A percentile compares a stretch with the other conserved stretches of the same genome.
phyloP scores from a whole-genome alignment of 2,113 vertebrate genomes.

The Lampris incognitus region DNA sequence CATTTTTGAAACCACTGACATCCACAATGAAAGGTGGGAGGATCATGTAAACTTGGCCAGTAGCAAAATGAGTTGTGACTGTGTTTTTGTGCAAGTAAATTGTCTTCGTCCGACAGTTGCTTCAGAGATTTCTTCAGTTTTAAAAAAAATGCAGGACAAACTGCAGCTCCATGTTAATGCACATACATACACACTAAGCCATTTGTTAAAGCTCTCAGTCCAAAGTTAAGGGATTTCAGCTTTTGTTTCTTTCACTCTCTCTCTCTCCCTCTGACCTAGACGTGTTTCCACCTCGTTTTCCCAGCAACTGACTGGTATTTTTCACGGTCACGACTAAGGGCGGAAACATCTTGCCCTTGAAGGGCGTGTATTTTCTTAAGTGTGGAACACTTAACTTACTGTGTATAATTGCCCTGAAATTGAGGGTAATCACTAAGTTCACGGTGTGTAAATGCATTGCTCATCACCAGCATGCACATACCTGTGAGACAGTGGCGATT shows the following conservation, averaged over 20 bases:
- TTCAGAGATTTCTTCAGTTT: background rate
- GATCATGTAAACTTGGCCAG: no score
- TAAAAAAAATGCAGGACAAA: background rate
- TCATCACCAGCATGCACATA: conserved; percentile 25
- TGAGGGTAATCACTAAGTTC: conserved; percentile 47
- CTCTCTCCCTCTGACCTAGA: background rate
- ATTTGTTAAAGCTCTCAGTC: conserved; percentile 2
- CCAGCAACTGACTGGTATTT: conserved; percentile 5
- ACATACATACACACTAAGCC: background rate
- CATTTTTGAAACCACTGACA: background rate
- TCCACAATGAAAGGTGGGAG: background rate
- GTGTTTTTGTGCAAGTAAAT: no score
- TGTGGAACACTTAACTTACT: conserved; percentile 22
- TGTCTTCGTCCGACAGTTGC: background rate
- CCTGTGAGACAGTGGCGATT: background rate
- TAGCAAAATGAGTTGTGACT: no score
- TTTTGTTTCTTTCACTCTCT: background rate
- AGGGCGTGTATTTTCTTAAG: conserved; percentile 37
- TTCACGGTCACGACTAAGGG: conserved; percentile 32
- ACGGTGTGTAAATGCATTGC: conserved; percentile 32
- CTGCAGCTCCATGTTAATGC: background rate
- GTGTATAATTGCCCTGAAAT: conserved; percentile 58
- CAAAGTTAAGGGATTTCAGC: conserved; percentile 2
- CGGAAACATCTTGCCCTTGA: conserved; percentile 40
- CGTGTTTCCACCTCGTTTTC: conserved; percentile 7